These are phyloP conservation scores for Acanthochromis polyacanthus DNA, from an alignment of 2,113 vertebrate genomes.

Conservation along the genomic window DNA sequence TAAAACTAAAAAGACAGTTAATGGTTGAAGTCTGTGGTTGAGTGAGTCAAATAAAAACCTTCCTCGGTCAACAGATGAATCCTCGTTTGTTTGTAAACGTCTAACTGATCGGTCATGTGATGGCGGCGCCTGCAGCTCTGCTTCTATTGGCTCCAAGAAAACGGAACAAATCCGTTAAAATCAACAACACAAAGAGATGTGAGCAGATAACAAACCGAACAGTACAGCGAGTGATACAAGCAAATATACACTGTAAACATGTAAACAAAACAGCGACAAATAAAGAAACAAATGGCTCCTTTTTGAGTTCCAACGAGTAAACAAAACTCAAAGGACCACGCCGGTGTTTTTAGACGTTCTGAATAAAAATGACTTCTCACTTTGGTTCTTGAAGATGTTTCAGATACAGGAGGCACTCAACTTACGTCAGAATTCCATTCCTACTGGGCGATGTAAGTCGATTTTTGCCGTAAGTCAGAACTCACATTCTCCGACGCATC, in stretches of 20 bases:
- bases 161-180: too few relatives aligned
- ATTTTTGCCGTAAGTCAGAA: too few relatives aligned
- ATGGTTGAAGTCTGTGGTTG: conserved; percentile 23
- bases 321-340: conserved; percentile 8
- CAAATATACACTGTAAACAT: background rate
- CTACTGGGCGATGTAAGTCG: too few relatives aligned
- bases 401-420: too few relatives aligned
- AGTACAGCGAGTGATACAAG: too few relatives aligned
- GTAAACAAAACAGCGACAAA: conserved; percentile 13
- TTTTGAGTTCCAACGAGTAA: conserved; percentile 2
- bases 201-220: background rate
- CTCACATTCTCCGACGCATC: too few relatives aligned
- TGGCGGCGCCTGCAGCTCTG: background rate
- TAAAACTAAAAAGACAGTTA: conserved; percentile 7
- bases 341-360: conserved; percentile 3
- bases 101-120: background rate
- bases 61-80: background rate
- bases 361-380: too few relatives aligned
- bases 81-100: too few relatives aligned
- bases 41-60: background rate
- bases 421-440: too few relatives aligned
- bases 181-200: background rate
- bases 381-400: too few relatives aligned
- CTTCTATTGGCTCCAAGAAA: too few relatives aligned
- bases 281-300: background rate